Evolutionary conservation across 64 coral and sea anemone genomes (phyloP), one percentile per base, ranked within the genome.

Genomic region (Montipora efflorescens): DNA sequence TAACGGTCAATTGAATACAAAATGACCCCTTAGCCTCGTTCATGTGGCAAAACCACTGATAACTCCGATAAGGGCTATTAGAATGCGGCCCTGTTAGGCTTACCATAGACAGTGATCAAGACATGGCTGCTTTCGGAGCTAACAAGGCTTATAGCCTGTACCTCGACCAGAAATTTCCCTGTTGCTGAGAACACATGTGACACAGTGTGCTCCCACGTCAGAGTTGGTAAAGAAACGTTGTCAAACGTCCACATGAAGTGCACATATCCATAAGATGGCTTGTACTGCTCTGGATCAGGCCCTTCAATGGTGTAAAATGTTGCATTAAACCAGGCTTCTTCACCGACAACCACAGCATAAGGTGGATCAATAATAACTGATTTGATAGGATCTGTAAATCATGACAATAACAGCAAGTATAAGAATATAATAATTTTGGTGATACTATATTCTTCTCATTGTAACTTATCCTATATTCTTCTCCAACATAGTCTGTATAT

Each of bases 161-260:
- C 83, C 3, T 25, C 43, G 23, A 93, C 75, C 1, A 25, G 49
- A 78, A 88, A 57, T 67, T 47, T 49, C 18, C 92, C 92, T 19
- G 82, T 0, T 36, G 45, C 88, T 3, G 23, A 80, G 75, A 80
- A 93, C 14, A 15, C 45, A 81, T 93, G 52, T n/a, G 61, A 20
- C 4, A 93, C 92, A 9, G 67, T 61, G 9, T 25, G 8, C 5
- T 88, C 76, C 84, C 83, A 88, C 0, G 92, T 93, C 74, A 93
- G 68, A 4, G 28, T 11, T 12, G 92, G 92, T 13, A 13, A 6
- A 7, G 45, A 76, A 4, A 28, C 12, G 2, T 49, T 15, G 16
- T 93, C 75, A 50, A 93, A 93, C 5, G 59, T 59, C 92, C 92
- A 93, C 74, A 93, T 87, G 47, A 88, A 93, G 48, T 93, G 83